Base-by-base conservation (phyloP, 1,140 invertebrate species). In the Heliconius hewitsoni region DNA sequence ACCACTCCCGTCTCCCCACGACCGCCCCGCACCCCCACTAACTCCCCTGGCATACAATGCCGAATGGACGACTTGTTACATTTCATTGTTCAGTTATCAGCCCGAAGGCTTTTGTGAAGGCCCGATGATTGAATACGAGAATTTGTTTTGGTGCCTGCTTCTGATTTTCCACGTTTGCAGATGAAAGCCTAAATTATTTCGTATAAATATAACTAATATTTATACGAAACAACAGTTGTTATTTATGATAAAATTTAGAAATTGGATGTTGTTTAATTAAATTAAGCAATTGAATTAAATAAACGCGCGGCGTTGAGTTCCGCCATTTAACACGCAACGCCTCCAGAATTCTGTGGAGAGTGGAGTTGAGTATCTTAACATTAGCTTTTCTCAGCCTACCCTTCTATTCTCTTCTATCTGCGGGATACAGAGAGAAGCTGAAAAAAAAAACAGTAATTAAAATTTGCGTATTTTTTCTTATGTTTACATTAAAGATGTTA, bases 61-160 rank as follows among this genome's bases (percentile, higher is more conserved):
- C 85, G 89, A 89, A 92, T 91, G 89, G 89, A 92, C 91, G 93
- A 92, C 91, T 93, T 91, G 92, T 93, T 93, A 93, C 93, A 93
- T 94, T 94, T 94, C 92, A 94, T 93, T 94, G 93, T 94, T 92
- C 92, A 91, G 91, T 91, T 94, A 94, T 94, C 93, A 93, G 92
- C 81, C 87, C 85, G 83, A 82, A 89, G 91, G 93, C 93, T 86
- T 93, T 94, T 94, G 93, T 94, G 92, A 85, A 87, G 83, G 87
- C 85, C 84, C 81, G 92, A 94, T 94, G 93, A 94, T 94, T 93
- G 93, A 94, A 93, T 93, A 93, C 88, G 86, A 89, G 90, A 92
- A 94, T 94, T 94, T 94, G 93, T 94, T 93, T 91, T 85, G 86
- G 84, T 83, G 88, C 87, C 89, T 92, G 92, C 88, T 85, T 86